Conservation (phyloP, 2,797 vertebrate species). For the Ctenochaetus hawaiiensis region DNA sequence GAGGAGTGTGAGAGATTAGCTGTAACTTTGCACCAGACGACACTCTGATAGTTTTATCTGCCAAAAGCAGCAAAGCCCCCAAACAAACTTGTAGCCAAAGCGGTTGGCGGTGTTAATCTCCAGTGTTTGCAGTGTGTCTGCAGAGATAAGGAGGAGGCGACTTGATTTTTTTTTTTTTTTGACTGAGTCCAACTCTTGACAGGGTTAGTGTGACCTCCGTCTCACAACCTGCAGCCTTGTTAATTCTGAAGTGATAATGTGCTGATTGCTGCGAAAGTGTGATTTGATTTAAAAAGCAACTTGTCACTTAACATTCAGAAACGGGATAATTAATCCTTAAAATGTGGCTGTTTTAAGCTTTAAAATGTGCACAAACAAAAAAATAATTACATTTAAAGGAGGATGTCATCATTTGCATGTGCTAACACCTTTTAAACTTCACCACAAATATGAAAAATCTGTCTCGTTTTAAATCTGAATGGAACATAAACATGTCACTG, state of each 20-base stretch:
- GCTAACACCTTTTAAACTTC: not conserved
- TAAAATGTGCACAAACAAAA: not conserved
- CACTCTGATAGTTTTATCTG: constrained; percentile 65
- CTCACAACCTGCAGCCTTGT: constrained; percentile 23
- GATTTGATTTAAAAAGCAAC: not conserved
- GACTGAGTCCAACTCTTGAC: constrained; percentile 19
- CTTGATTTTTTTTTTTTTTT: constrained; percentile 29
- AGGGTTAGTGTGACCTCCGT: constrained; percentile 56
- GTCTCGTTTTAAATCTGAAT: not conserved
- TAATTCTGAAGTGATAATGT: constrained; percentile 46
- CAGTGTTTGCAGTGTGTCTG: constrained; percentile 54
- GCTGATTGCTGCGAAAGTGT: not conserved
- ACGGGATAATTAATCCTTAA: not conserved
- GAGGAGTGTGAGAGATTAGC: constrained; percentile 40
- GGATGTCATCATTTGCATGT: not conserved
- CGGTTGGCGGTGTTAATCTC: constrained; percentile 56
- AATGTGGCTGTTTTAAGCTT: not conserved
- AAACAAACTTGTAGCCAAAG: constrained; percentile 61
- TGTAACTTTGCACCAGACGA: constrained; percentile 60
- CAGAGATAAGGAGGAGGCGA: constrained; percentile 60
- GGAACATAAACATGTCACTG: constrained; percentile 2
- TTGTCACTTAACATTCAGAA: constrained; percentile 8
- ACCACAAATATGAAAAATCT: not conserved
- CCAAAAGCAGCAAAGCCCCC: constrained; percentile 49
- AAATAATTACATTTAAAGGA: not conserved